Evolutionary conservation across 2,113 vertebrate species (phyloP).

Genomic region (Cololabis saira): DNA sequence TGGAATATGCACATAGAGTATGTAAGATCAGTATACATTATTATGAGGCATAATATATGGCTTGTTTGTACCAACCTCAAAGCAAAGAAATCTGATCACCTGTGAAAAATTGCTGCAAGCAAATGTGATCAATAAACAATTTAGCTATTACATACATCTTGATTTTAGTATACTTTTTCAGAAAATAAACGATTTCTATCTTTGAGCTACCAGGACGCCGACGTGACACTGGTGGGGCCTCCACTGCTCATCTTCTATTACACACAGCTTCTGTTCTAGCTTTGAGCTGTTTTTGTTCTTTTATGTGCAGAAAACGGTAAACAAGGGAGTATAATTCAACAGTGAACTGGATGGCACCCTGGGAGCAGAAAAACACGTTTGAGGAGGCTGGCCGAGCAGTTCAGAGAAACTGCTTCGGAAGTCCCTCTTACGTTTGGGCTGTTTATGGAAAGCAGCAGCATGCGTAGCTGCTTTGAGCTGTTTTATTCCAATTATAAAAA

Average conservation of each 20-base stretch:
- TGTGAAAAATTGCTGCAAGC: neutral
- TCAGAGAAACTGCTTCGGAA: conserved; percentile 38
- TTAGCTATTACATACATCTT: neutral
- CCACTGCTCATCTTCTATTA: conserved; percentile 56
- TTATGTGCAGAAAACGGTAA: conserved; percentile 66
- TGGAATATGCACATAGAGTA: no score
- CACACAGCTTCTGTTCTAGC: conserved; percentile 54
- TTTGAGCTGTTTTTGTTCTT: conserved; percentile 66
- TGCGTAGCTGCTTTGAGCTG: conserved; percentile 47
- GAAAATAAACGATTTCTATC: conserved; percentile 35
- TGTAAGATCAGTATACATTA: no score
- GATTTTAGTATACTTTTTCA: neutral
- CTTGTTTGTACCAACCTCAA: no score
- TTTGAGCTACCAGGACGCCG: conserved; percentile 60
- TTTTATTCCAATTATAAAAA: conserved; percentile 47
- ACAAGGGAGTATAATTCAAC: conserved; percentile 64
- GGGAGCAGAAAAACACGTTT: conserved; percentile 53
- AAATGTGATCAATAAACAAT: neutral
- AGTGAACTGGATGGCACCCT: conserved; percentile 49
- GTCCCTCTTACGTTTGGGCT: conserved; percentile 31
- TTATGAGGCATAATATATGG: no score
- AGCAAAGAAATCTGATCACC: no score
- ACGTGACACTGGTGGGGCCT: conserved; percentile 53
- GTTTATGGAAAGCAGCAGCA: conserved; percentile 17
- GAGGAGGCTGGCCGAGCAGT: conserved; percentile 27